phyloP scores from a whole-genome alignment of 2,888 invertebrate genomes.

The Balanococcus diminutus region DNA sequence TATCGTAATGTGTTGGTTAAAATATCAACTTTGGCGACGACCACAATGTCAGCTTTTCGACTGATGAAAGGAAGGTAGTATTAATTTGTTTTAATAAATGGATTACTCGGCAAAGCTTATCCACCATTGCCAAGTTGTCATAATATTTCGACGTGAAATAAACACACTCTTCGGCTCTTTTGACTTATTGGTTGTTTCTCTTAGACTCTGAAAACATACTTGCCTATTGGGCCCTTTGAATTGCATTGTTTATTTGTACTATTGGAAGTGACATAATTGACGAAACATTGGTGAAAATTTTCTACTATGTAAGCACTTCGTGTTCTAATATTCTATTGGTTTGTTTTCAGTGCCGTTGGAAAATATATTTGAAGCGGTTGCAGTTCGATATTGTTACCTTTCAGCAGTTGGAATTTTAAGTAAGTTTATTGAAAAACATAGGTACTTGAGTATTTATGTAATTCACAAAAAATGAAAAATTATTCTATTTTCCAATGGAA shows the following conservation, averaged over 20 bases:
- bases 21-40: neutral
- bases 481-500: too few species aligned
- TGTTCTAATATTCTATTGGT: neutral
- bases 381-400: neutral
- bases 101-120: neutral
- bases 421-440: too few species aligned
- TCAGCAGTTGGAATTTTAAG: neutral
- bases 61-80: neutral
- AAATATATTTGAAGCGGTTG: neutral
- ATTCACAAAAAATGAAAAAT: too few species aligned
- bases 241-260: neutral
- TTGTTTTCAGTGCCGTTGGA: neutral
- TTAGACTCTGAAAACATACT: neutral
- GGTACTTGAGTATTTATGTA: too few species aligned
- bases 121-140: constrained; percentile 22
- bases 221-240: neutral
- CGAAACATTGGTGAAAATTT: neutral
- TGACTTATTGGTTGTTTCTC: constrained; percentile 15
- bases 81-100: constrained; percentile 43
- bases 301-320: neutral
- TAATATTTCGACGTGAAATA: constrained; percentile 37
- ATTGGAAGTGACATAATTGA: neutral
- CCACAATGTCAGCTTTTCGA: neutral
- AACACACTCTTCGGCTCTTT: neutral
- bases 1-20: constrained; percentile 13